Evolutionary conservation across 2,888 invertebrate genomes (phyloP).

Genomic region (Blastobasis lacticolella): DNA sequence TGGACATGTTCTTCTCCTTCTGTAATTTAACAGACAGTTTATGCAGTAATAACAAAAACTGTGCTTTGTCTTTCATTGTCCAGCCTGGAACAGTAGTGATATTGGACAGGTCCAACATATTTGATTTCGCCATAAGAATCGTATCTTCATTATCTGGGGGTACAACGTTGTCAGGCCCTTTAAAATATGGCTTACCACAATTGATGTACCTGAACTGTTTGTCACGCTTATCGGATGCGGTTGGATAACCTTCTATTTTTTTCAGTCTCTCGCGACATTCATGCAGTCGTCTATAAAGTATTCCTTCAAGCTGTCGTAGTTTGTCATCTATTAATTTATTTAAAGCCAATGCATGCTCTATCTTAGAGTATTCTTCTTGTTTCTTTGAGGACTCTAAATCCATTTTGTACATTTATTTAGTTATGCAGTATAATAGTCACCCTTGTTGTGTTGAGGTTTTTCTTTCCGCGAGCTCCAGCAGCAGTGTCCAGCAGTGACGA

Average conservation of each 20-base stretch:
- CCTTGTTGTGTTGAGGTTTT: no score
- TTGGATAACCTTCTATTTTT: conserved; percentile 18
- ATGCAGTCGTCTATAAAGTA: conserved; percentile 31
- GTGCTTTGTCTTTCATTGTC: conserved; percentile 72
- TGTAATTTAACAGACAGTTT: conserved; percentile 37
- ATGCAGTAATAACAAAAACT: conserved; percentile 42
- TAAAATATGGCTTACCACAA: conserved; percentile 80
- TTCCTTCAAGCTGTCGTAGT: conserved; percentile 37
- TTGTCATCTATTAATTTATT: conserved; percentile 53
- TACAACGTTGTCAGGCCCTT: conserved; percentile 69
- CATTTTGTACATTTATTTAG: no score
- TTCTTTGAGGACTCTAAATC: conserved; percentile 1
- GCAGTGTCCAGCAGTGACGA: no score
- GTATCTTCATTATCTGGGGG: conserved; percentile 77
- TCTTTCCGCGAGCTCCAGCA: no score
- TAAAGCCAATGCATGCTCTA: conserved; percentile 38
- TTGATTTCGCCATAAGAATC: conserved; percentile 37
- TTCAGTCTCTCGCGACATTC: conserved; percentile 44
- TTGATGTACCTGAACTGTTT: conserved; percentile 34
- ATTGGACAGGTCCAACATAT: conserved; percentile 62
- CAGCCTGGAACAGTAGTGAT: conserved; percentile 61
- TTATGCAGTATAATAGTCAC: no score
- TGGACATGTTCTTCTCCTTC: conserved; percentile 24
- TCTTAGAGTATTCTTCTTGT: conserved; percentile 21
- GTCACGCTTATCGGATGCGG: conserved; percentile 17